Conservation (phyloP, 2,113 vertebrate species). For the Quiscalus mexicanus region DNA sequence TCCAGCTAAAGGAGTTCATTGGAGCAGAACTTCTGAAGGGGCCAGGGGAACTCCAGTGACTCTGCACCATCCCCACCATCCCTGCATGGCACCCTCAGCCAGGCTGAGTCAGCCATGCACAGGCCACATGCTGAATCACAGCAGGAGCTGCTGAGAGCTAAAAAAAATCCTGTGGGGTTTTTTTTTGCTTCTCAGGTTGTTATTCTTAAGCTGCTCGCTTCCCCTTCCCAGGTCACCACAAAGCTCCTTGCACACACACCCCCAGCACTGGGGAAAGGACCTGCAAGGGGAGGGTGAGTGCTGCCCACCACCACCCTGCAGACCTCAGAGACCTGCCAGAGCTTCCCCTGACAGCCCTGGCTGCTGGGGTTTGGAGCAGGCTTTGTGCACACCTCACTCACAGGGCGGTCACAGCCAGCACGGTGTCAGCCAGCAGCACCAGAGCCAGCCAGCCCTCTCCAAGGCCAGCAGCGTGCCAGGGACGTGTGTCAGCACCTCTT, state of each 20-base stretch:
- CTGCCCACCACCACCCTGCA: not conserved
- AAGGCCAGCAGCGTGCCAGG: not conserved
- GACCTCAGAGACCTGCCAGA: not conserved
- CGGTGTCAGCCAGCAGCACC: not conserved
- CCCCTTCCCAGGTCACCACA: fast-evolving
- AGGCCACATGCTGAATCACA: conserved; percentile 16
- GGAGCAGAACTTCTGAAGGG: not conserved
- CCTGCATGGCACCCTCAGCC: not conserved
- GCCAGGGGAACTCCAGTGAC: not conserved
- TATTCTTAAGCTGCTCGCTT: not conserved
- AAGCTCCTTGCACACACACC: not conserved
- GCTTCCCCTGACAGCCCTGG: fast-evolving
- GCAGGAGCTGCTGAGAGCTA: not conserved
- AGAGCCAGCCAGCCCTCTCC: not conserved
- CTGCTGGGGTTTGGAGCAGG: not conserved
- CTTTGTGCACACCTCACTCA: not conserved
- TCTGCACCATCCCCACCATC: not conserved
- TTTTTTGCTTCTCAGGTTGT: not conserved
- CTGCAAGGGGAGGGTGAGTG: fast-evolving
- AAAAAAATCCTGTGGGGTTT: not conserved
- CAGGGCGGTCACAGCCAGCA: not conserved
- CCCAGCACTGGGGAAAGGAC: not conserved
- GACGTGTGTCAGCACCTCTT: not conserved
- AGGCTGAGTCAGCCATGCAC: not conserved
- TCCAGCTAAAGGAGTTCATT: not conserved